Evolutionary conservation across 2,888 invertebrate species (phyloP).

Genomic region (Steinernema scapterisci): DNA sequence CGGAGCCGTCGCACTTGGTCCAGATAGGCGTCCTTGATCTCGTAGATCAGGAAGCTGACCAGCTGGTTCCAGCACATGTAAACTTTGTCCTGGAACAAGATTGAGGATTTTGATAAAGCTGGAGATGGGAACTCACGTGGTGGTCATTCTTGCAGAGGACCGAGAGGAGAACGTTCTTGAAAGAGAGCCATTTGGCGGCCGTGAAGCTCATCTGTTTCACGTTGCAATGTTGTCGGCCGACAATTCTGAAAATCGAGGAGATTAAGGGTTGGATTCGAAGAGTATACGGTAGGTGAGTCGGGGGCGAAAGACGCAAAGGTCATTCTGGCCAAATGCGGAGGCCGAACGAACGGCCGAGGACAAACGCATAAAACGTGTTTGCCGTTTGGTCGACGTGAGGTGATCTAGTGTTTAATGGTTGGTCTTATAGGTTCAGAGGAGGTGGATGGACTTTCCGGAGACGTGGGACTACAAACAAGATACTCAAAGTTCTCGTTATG

Average conservation of each 20-base stretch:
- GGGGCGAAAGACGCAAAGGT: background rate
- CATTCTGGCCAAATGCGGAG: too few relatives aligned
- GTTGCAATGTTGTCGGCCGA: constrained; percentile 62
- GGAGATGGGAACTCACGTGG: constrained; percentile 32
- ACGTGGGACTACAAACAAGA: too few relatives aligned
- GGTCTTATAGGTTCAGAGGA: too few relatives aligned
- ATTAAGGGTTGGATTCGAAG: background rate
- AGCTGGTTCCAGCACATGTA: constrained; percentile 57
- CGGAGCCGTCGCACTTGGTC: constrained; percentile 61
- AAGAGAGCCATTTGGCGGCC: constrained; percentile 64
- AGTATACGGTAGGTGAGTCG: too few relatives aligned
- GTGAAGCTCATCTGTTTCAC: constrained; percentile 62
- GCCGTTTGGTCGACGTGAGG: too few relatives aligned
- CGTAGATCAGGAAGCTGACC: constrained; percentile 62
- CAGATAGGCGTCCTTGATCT: constrained; percentile 64
- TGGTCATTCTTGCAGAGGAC: constrained; percentile 51
- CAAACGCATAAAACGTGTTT: too few relatives aligned
- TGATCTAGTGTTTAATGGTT: too few relatives aligned
- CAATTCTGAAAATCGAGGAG: constrained; percentile 53
- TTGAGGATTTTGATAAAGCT: background rate
- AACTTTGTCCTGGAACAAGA: constrained; percentile 49
- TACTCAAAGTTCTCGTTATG: too few relatives aligned
- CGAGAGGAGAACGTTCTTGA: constrained; percentile 57
- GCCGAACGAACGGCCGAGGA: too few relatives aligned
- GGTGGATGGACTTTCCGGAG: too few relatives aligned